These are phyloP conservation scores for Hypomecis punctinalis DNA, from an alignment of 2,888 invertebrate species.

Conservation along the genomic window DNA sequence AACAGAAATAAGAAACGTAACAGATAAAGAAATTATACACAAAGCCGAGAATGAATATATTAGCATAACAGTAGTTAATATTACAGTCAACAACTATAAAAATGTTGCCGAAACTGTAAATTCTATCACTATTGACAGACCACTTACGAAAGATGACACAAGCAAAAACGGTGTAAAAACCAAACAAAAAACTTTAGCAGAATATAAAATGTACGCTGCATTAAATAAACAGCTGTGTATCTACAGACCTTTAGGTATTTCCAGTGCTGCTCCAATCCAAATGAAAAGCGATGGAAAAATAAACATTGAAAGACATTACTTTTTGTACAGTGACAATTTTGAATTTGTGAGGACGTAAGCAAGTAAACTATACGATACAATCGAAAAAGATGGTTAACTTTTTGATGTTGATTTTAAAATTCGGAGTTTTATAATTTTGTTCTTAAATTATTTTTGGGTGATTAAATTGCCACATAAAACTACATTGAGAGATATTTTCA, in stretches of 20 bases:
- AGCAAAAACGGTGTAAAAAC: conserved; percentile 19
- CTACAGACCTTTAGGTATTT: conserved; percentile 92
- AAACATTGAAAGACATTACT: conserved; percentile 49
- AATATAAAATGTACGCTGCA: not conserved
- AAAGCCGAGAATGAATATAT: conserved; percentile 6
- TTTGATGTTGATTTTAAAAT: too few relatives aligned
- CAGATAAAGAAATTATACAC: not conserved
- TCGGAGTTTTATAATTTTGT: too few relatives aligned
- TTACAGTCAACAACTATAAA: conserved; percentile 23
- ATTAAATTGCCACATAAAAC: too few relatives aligned
- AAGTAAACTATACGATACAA: not conserved
- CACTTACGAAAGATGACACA: conserved; percentile 28
- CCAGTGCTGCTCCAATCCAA: conserved; percentile 88
- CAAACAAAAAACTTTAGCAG: conserved; percentile 16
- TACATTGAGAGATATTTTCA: too few relatives aligned
- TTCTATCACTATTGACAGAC: conserved; percentile 28
- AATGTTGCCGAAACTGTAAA: conserved; percentile 22
- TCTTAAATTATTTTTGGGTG: too few relatives aligned
- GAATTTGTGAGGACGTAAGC: conserved; percentile 13
- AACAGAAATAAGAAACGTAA: not conserved
- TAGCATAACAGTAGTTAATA: conserved; percentile 17
- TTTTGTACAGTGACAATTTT: conserved; percentile 27
- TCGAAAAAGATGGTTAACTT: not conserved
- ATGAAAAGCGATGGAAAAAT: conserved; percentile 72
- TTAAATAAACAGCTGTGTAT: conserved; percentile 57